phyloP scores from a whole-genome alignment of 2,113 vertebrate species.

The Lichenostomus cassidix region DNA sequence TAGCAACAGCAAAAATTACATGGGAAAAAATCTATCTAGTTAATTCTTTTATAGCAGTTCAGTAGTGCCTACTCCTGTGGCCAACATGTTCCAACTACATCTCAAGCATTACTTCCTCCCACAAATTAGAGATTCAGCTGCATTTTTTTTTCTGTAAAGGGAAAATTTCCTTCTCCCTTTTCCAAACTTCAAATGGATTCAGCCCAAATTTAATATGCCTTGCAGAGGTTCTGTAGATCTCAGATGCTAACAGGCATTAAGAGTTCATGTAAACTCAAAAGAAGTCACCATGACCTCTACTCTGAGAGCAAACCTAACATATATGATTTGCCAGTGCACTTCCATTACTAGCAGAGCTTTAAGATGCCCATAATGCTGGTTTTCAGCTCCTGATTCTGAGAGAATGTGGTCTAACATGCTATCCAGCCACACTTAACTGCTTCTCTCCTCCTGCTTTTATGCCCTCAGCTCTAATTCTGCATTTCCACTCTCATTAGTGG shows the following conservation, averaged over 20 bases:
- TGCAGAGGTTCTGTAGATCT: not conserved
- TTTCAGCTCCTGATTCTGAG: not conserved
- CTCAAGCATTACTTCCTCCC: not conserved
- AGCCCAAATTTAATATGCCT: not conserved
- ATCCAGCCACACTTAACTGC: accelerated
- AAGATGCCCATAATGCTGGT: not conserved
- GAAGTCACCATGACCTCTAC: not conserved
- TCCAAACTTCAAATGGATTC: not conserved
- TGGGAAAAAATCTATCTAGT: not conserved
- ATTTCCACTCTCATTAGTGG: not conserved
- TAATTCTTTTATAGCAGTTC: not conserved
- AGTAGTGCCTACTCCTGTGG: not conserved
- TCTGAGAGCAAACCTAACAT: not conserved
- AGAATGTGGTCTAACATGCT: not conserved
- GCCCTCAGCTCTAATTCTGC: not conserved
- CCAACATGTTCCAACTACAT: not conserved
- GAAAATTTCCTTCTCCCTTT: not conserved
- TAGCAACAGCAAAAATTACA: not conserved
- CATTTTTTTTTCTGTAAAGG: not conserved
- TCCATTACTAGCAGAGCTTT: not conserved
- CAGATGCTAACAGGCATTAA: not conserved
- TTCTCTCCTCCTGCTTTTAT: not conserved
- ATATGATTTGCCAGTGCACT: not conserved
- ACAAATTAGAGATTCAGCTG: not conserved
- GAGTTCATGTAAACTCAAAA: not conserved